phyloP scores from a whole-genome alignment of 2,113 vertebrate species.

The Merops nubicus region DNA sequence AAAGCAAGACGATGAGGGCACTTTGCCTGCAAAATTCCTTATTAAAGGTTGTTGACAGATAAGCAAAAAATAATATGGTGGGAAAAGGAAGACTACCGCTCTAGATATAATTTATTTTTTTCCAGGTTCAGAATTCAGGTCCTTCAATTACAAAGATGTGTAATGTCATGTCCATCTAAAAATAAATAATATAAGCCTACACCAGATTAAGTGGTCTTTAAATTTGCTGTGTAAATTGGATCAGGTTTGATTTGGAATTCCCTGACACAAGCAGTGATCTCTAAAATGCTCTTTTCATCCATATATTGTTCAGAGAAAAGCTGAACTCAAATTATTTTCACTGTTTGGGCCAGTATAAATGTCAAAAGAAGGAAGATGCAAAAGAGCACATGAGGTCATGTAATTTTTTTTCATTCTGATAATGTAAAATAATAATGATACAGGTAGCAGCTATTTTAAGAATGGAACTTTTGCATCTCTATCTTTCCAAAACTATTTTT shows the following conservation, averaged over 20 bases:
- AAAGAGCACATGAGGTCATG: neutral
- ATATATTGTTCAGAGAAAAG: neutral
- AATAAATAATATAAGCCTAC: neutral
- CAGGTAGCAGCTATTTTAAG: neutral
- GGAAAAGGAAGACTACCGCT: neutral
- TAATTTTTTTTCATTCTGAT: neutral
- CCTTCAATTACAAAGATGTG: neutral
- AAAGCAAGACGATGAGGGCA: neutral
- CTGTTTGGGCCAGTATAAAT: neutral
- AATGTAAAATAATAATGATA: neutral
- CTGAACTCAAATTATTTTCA: constrained; percentile 2
- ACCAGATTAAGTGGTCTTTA: neutral
- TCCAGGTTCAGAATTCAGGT: neutral
- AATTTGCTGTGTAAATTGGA: neutral
- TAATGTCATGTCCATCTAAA: neutral
- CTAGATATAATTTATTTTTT: neutral
- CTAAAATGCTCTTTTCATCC: constrained; percentile 10
- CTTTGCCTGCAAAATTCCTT: neutral
- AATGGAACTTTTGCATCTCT: neutral
- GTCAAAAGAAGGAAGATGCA: neutral
- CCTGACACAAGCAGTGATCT: constrained; percentile 12
- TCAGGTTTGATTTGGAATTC: constrained; percentile 15
- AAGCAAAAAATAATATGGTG: neutral
- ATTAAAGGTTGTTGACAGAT: neutral
- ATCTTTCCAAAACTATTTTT: neutral